Percentiles rank a stretch among this genome's conserved stretches.
Conservation (phyloP, 2,113 vertebrate species). For the Callorhinus ursinus region DNA sequence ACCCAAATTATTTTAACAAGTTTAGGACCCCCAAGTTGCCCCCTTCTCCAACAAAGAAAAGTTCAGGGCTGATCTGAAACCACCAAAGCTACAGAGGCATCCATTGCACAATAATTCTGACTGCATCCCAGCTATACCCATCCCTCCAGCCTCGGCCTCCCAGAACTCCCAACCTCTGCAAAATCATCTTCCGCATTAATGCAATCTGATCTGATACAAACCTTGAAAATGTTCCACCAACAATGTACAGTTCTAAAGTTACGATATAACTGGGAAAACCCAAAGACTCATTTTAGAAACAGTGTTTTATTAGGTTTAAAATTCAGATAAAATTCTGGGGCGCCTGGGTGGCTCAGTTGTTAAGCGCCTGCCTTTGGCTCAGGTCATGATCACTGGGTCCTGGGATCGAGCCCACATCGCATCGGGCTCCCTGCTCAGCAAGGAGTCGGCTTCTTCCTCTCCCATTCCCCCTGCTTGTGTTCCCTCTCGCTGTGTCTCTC, state of each 20-base stretch:
- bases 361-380: no score
- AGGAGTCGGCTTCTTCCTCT: no score
- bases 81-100: background rate
- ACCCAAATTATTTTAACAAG: background rate
- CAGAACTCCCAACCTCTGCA: background rate
- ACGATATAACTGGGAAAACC: background rate
- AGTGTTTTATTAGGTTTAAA: conserved; percentile 4
- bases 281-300: conserved; percentile 24
- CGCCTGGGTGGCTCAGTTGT: no score
- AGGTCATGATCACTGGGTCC: no score
- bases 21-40: background rate
- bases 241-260: background rate
- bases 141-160: background rate
- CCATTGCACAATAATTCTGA: background rate
- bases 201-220: background rate
- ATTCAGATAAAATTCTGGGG: background rate
- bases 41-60: background rate
- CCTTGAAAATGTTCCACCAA: background rate
- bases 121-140: background rate
- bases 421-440: no score
- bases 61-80: background rate
- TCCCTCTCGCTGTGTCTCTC: no score
- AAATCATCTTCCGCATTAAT: background rate
- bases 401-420: no score
- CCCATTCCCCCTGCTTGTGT: no score